phyloP scores from a whole-genome alignment of 2,797 vertebrate species.

The Xiphorhynchus erythropygius region DNA sequence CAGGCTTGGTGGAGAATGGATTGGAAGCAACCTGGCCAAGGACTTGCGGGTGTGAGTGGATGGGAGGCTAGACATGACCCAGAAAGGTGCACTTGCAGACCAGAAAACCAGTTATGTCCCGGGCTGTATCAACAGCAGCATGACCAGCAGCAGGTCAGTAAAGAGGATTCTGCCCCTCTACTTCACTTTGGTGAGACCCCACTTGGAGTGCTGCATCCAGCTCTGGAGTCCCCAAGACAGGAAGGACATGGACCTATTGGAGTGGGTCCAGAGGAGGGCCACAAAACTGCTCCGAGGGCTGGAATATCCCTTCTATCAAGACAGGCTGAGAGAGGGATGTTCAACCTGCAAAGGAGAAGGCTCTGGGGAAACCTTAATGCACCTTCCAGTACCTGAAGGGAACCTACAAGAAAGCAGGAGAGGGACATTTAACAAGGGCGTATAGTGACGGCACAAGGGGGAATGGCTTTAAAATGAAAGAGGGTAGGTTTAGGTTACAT shows the following conservation, averaged over 20 bases:
- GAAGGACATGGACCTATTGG: not conserved
- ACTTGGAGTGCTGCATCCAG: not conserved
- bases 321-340: not conserved
- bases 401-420: not conserved
- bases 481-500: not conserved
- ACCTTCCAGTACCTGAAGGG: not conserved
- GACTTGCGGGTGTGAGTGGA: fast-evolving
- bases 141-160: not conserved
- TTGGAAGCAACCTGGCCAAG: not conserved
- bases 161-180: not conserved
- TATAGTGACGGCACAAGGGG: not conserved
- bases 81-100: not conserved
- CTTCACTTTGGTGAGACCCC: not conserved
- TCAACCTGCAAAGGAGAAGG: not conserved
- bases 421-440: not conserved
- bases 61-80: not conserved
- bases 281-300: fast-evolving
- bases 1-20: not conserved
- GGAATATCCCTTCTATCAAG: not conserved
- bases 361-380: not conserved
- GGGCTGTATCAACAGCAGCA: not conserved
- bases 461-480: not conserved
- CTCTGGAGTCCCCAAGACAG: not conserved
- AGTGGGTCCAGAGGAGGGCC: not conserved
- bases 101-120: fast-evolving